These are phyloP conservation scores for Drosophila sechellia DNA, from an alignment of 1,140 invertebrate species.

Conservation along the genomic window DNA sequence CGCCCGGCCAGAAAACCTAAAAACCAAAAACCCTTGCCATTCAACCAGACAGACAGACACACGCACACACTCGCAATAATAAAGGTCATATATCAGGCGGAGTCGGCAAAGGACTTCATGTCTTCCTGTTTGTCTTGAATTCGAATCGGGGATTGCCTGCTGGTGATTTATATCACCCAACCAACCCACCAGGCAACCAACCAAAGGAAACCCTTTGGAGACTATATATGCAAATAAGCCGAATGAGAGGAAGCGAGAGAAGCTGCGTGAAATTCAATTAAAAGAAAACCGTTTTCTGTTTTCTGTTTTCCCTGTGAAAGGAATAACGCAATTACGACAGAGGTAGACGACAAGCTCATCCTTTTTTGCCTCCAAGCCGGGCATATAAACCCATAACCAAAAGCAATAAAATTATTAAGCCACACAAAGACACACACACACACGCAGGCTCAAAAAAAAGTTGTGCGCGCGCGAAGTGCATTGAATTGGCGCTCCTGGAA, in stretches of 20 bases:
- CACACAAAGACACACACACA: slow-evolving; percentile 1
- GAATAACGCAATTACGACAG: slow-evolving; percentile 47
- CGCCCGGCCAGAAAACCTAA: slow-evolving; percentile 22
- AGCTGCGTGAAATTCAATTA: slow-evolving; percentile 67
- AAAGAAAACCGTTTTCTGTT: slow-evolving; percentile 57
- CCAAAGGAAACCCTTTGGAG: slow-evolving; percentile 4
- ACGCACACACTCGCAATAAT: slow-evolving; percentile 32
- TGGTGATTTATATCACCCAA: slow-evolving; percentile 35
- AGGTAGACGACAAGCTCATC: slow-evolving; percentile 2
- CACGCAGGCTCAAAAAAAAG: too few species aligned
- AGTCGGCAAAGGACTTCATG: neutral
- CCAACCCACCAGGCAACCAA: too few species aligned
- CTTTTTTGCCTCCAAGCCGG: slow-evolving; percentile 14
- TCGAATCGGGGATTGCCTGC: slow-evolving; percentile 43
- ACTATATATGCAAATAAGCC: slow-evolving; percentile 38
- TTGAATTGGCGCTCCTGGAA: too few species aligned
- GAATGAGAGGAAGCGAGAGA: neutral
- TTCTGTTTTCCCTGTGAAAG: slow-evolving; percentile 35
- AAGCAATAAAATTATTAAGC: slow-evolving; percentile 63
- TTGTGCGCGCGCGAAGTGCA: too few species aligned
- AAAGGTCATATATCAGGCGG: slow-evolving; percentile 57
- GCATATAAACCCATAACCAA: slow-evolving; percentile 47
- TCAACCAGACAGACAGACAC: neutral
- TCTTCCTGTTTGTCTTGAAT: slow-evolving; percentile 55
- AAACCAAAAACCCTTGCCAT: slow-evolving; percentile 20